A percentile compares a stretch with the other conserved stretches of the same genome.
phyloP scores from a whole-genome alignment of 2,888 invertebrate species.

The Pelosia muscerda region DNA sequence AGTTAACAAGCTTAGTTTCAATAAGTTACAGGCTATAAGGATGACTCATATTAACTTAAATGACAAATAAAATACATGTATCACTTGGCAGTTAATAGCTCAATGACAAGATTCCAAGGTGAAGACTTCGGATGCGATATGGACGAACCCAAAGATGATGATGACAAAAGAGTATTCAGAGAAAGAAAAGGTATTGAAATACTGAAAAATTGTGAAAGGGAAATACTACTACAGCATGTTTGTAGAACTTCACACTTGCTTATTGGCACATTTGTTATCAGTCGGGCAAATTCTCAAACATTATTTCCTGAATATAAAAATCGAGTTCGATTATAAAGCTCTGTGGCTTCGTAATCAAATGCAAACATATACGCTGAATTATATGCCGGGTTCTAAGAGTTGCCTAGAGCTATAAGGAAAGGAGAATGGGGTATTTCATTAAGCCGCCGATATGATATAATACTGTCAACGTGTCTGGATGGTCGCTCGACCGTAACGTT shows the following conservation, averaged over 20 bases:
- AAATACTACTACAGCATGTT: background rate
- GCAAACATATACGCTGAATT: background rate
- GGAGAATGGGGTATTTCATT: constrained; percentile 1
- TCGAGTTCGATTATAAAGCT: background rate
- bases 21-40: too few species aligned
- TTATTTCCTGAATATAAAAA: background rate
- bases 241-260: background rate
- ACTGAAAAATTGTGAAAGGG: background rate
- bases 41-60: too few species aligned
- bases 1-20: too few species aligned
- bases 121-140: too few species aligned
- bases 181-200: too few species aligned
- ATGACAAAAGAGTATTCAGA: too few species aligned
- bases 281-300: background rate
- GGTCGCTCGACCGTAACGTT: background rate
- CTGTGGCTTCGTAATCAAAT: background rate
- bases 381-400: background rate
- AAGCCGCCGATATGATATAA: background rate
- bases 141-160: too few species aligned
- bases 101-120: too few species aligned
- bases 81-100: too few species aligned
- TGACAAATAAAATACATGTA: too few species aligned
- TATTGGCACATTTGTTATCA: too few species aligned
- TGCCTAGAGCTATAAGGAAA: background rate
- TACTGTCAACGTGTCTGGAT: constrained; percentile 3